Conservation (phyloP, 2,797 vertebrate species). For the Decapterus maruadsi region DNA sequence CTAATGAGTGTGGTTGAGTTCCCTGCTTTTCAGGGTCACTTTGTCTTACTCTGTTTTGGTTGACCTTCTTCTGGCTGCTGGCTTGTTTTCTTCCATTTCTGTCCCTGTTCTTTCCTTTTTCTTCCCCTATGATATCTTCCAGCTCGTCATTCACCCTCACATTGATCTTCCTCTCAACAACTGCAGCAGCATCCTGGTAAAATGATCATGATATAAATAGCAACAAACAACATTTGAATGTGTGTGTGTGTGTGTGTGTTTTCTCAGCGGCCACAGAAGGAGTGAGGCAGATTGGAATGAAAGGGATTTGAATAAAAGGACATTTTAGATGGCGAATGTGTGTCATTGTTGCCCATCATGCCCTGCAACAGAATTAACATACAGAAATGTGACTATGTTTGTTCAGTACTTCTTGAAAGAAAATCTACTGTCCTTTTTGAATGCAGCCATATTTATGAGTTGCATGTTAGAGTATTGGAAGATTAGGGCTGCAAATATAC, state of each 20-base stretch:
- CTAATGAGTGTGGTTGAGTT: no score
- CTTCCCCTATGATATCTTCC: slow-evolving; percentile 23
- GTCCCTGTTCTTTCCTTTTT: slow-evolving; percentile 25
- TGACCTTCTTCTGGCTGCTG: slow-evolving; percentile 19
- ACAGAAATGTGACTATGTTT: not conserved
- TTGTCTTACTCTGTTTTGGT: slow-evolving; percentile 11
- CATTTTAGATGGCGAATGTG: not conserved
- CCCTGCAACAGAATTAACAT: not conserved
- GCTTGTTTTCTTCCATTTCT: slow-evolving; percentile 6
- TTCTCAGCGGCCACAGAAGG: not conserved
- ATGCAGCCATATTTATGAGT: not conserved
- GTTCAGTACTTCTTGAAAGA: not conserved
- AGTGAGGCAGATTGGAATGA: not conserved
- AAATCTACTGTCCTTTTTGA: not conserved
- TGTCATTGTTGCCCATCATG: not conserved
- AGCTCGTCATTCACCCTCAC: slow-evolving; percentile 44
- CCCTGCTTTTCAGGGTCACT: slow-evolving; percentile 21
- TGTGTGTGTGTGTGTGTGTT: not conserved
- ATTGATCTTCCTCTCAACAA: slow-evolving; percentile 48
- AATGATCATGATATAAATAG: slow-evolving; percentile 50
- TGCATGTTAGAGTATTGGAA: not conserved
- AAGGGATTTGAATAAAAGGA: not conserved
- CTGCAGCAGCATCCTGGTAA: slow-evolving; percentile 35
- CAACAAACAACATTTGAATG: slow-evolving; percentile 30
- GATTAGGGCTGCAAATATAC: not conserved